Conservation (phyloP, 2,888 invertebrate genomes). For the Patella depressa region DNA sequence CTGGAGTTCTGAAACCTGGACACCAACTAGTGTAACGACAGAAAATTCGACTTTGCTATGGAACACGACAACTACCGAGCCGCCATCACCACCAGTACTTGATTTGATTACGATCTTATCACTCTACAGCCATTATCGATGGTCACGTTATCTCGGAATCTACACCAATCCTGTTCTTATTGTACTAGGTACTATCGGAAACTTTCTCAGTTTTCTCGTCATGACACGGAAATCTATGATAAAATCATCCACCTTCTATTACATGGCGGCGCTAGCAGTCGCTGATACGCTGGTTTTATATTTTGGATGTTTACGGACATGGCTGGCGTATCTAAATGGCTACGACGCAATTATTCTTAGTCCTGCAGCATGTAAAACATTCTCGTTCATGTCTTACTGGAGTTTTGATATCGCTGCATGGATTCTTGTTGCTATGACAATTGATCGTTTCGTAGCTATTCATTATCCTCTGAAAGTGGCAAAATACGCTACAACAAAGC, state of each 20-base stretch:
- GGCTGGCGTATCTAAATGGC: constrained; percentile 46
- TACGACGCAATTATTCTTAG: constrained; percentile 37
- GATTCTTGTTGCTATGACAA: constrained; percentile 63
- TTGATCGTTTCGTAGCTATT: constrained; percentile 58
- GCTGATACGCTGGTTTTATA: constrained; percentile 53
- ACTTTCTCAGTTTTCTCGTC: constrained; percentile 52
- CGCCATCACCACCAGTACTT: constrained; percentile 11
- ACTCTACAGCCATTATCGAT: constrained; percentile 38
- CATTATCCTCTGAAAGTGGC: constrained; percentile 53
- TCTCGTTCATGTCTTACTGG: constrained; percentile 52
- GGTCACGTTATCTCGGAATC: constrained; percentile 40
- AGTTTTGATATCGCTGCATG: constrained; percentile 56
- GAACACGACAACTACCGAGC: not conserved
- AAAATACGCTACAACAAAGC: constrained; percentile 43
- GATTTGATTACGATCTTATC: constrained; percentile 38
- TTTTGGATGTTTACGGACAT: constrained; percentile 50
- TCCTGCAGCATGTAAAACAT: constrained; percentile 39
- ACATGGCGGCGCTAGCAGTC: constrained; percentile 53
- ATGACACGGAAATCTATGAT: constrained; percentile 51
- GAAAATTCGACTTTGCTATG: not conserved
- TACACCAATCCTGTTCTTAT: constrained; percentile 53
- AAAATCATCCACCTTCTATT: constrained; percentile 52
- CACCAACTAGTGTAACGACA: too few relatives aligned
- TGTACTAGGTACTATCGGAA: constrained; percentile 54
- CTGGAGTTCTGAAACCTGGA: too few relatives aligned